Conservation (phyloP, 2,113 vertebrate genomes). For the Potamarius usumacintae region DNA sequence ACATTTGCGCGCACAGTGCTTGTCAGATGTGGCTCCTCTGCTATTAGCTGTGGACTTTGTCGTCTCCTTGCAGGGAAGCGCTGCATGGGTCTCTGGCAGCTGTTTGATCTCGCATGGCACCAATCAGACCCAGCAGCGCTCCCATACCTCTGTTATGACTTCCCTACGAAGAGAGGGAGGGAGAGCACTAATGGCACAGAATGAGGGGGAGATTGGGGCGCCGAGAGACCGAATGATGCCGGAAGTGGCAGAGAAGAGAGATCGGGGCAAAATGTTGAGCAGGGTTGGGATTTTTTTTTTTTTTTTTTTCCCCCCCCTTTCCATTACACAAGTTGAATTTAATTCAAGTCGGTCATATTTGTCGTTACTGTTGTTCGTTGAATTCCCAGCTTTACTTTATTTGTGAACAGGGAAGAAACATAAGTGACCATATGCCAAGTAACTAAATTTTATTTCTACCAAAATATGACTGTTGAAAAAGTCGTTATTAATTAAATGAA, state of each 20-base stretch:
- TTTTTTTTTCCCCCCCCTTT: neutral
- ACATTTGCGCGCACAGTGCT: neutral
- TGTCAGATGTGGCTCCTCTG: neutral
- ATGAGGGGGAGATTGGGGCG: neutral
- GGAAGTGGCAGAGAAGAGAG: neutral
- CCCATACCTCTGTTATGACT: conserved; percentile 23
- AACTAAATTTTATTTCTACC: conserved; percentile 32
- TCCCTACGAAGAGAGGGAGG: neutral
- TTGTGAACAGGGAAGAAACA: neutral
- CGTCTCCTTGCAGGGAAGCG: neutral
- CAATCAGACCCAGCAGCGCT: conserved; percentile 2
- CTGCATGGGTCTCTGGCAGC: conserved; percentile 2
- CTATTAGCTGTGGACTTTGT: neutral
- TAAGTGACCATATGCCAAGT: neutral
- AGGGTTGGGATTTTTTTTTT: neutral
- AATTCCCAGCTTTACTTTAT: neutral
- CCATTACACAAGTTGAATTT: conserved; percentile 21
- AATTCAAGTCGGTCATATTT: conserved; percentile 10
- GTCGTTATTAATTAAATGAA: neutral
- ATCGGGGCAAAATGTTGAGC: neutral
- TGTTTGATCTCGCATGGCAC: conserved; percentile 18
- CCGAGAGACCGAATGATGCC: neutral
- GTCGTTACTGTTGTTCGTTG: neutral
- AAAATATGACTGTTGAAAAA: conserved; percentile 11
- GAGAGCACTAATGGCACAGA: neutral